phyloP scores from a whole-genome alignment of 1,140 invertebrate genomes.

The Drosophila dunni region DNA sequence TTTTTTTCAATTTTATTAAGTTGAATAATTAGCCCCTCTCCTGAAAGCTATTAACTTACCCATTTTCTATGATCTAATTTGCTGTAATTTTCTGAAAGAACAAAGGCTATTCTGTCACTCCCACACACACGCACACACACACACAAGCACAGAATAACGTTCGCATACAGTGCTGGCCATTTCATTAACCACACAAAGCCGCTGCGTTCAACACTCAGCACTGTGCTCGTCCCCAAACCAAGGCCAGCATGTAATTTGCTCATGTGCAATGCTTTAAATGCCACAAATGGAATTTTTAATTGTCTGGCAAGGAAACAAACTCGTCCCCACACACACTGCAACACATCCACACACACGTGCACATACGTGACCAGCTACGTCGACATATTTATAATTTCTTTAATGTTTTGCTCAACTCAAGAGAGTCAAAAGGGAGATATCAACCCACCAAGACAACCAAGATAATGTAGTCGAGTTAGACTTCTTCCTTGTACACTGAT shows the following conservation, averaged over 20 bases:
- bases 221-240: conserved; percentile 6
- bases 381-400: conserved; percentile 57
- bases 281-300: conserved; percentile 68
- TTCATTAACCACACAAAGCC: conserved; percentile 35
- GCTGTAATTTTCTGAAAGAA: conserved; percentile 1
- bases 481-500: neutral
- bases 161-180: conserved; percentile 23
- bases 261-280: conserved; percentile 43
- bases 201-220: neutral
- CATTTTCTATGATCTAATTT: conserved; percentile 33
- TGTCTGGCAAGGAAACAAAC: conserved; percentile 41
- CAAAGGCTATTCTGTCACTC: neutral
- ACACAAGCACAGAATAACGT: neutral
- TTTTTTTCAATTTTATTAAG: conserved; percentile 2
- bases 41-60: neutral
- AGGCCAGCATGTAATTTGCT: conserved; percentile 36
- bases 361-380: conserved; percentile 34
- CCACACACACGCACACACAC: neutral
- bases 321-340: conserved; percentile 3
- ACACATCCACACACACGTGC: neutral
- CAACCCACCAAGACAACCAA: neutral
- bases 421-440: neutral
- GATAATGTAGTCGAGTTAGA: conserved; percentile 16
- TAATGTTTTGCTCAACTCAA: conserved; percentile 33
- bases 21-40: conserved; percentile 11